phyloP scores from a whole-genome alignment of 2,888 invertebrate genomes.

The Poecilus cupreus region DNA sequence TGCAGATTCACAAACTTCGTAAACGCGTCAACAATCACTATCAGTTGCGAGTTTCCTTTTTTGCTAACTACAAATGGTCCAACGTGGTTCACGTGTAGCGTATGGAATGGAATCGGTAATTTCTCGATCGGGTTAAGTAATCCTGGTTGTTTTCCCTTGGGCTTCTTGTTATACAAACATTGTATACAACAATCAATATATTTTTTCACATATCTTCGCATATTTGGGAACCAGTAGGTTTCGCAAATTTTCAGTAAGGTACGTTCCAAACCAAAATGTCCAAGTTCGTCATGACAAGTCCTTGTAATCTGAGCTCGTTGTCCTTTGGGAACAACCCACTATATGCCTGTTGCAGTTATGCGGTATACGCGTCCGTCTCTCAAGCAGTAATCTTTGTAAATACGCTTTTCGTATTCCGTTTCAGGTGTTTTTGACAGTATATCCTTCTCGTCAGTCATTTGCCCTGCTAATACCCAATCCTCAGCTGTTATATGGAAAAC shows the following conservation, averaged over 20 bases:
- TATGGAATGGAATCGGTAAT: constrained; percentile 26
- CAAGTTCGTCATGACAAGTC: constrained; percentile 63
- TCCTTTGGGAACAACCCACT: constrained; percentile 61
- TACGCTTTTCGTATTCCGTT: neutral
- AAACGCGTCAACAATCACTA: constrained; percentile 16
- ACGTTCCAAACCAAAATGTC: constrained; percentile 67
- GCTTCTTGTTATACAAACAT: constrained; percentile 1
- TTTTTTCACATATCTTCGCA: constrained; percentile 60
- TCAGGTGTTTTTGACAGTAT: constrained; percentile 25
- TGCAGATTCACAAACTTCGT: no score
- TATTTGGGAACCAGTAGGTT: constrained; percentile 63
- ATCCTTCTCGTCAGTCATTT: constrained; percentile 49
- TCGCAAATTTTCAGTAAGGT: constrained; percentile 64
- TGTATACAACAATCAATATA: neutral
- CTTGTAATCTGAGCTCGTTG: constrained; percentile 60
- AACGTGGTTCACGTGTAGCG: constrained; percentile 9
- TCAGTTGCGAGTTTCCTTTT: neutral
- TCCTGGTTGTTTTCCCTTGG: constrained; percentile 21
- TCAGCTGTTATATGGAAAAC: constrained; percentile 60
- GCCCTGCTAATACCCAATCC: no score
- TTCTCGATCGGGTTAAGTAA: constrained; percentile 21
- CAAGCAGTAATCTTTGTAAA: constrained; percentile 59
- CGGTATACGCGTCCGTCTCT: constrained; percentile 60
- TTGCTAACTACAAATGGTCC: constrained; percentile 11
- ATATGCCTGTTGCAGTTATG: constrained; percentile 50